A percentile compares a stretch with the other conserved stretches of the same genome.
Evolutionary conservation across 2,113 vertebrate species (phyloP).

Genomic region (Urocynchramus pylzowi): DNA sequence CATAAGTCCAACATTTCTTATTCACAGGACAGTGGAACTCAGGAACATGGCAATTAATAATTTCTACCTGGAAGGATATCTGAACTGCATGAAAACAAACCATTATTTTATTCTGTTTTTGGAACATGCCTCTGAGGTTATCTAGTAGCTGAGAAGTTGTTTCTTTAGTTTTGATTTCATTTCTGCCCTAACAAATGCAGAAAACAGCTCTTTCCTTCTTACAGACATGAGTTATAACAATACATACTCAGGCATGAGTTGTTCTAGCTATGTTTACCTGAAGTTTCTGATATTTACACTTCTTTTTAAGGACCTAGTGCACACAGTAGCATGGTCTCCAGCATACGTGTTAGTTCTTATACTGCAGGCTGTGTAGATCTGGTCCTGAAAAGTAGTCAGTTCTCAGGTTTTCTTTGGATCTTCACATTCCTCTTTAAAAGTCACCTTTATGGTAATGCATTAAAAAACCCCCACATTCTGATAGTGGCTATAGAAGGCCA

Average conservation of each 20-base stretch:
- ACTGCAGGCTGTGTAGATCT: background rate
- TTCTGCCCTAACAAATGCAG: background rate
- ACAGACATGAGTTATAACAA: background rate
- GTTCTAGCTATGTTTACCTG: background rate
- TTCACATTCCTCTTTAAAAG: background rate
- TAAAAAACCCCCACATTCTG: accelerated
- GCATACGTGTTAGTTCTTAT: background rate
- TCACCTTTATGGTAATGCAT: background rate
- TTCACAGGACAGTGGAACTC: background rate
- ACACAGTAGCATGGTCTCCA: background rate
- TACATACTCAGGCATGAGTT: background rate
- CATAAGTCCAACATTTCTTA: background rate
- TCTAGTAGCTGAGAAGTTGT: background rate
- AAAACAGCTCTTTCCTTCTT: background rate
- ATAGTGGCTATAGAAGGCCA: background rate
- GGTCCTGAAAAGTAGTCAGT: background rate
- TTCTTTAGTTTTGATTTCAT: background rate
- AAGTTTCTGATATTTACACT: background rate
- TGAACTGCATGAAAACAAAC: background rate
- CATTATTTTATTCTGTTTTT: background rate
- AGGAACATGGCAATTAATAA: background rate
- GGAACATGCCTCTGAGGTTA: background rate
- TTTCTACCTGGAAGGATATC: background rate
- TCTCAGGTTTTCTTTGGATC: background rate
- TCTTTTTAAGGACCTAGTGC: background rate